Conservation (phyloP, 2,113 vertebrate species). For the Rynchops niger region DNA sequence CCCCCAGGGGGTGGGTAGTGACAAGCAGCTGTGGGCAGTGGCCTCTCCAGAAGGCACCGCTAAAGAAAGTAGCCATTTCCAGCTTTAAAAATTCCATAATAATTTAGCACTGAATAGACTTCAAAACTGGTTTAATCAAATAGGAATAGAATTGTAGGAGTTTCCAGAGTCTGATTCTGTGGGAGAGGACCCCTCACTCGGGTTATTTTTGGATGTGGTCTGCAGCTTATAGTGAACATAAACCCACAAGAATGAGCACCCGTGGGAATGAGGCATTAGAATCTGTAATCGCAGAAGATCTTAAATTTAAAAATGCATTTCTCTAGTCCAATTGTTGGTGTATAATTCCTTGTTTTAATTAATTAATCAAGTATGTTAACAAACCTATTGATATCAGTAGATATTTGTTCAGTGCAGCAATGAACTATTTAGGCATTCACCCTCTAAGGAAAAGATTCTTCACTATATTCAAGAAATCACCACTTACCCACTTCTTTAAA, state of each 20-base stretch:
- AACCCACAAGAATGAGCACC: background rate
- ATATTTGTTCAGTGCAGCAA: background rate
- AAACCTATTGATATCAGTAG: background rate
- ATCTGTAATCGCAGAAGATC: background rate
- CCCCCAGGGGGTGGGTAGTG: background rate
- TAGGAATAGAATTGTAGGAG: background rate
- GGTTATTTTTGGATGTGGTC: background rate
- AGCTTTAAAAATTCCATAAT: background rate
- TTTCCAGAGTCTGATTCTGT: background rate
- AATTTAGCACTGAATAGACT: background rate
- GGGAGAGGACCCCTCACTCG: background rate
- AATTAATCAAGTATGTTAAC: background rate
- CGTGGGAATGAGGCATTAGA: background rate
- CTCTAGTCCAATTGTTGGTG: background rate
- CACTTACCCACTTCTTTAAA: constrained; percentile 11
- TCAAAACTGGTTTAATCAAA: background rate
- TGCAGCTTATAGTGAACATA: background rate
- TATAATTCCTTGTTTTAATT: background rate
- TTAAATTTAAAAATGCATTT: background rate
- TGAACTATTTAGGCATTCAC: background rate
- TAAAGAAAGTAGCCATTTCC: background rate
- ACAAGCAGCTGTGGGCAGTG: background rate
- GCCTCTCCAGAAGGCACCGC: background rate
- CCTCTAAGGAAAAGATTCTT: background rate
- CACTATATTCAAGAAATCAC: constrained; percentile 4